Base-by-base conservation (phyloP, 2,113 vertebrate genomes). In the Dipodomys stephensi region DNA sequence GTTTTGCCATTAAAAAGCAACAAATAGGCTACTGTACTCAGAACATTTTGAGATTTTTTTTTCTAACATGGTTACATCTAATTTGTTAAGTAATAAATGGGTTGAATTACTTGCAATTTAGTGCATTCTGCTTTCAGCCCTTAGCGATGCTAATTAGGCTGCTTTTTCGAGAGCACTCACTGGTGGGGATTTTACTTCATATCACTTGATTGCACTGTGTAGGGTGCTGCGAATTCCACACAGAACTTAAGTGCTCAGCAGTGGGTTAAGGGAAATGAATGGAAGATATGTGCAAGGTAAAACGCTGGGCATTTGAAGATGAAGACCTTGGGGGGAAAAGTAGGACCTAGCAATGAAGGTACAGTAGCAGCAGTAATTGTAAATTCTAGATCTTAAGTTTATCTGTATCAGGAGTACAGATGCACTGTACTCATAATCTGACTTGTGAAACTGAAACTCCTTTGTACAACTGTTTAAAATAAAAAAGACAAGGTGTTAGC, bases 91-190 rank as follows among this genome's bases (percentile, higher is more conserved):
- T 72, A 77, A 67, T 25, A 78, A 91, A 68, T 71, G 68, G 44
- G 64, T 68, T 44, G 80, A 92, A 83, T 78, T 76, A 76, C 65
- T 57, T 53, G 82, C 79, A 89, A 92, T 83, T 90, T 27, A 22
- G 46, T 78, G 22, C 20, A 53, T 35, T 94, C 18, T 74, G 65
- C 60, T 94, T 78, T 82, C 11, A 85, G 77, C 5, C 27, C 35
- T 5, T 32, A 67, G 12, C 2, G 27, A 93, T 72, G 46, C 23
- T 87, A 86, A 69, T 32, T 53, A 78, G 73, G 67, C 27, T 64
- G 27, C 62, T 64, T 90, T 84, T 25, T 20, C 32, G 62, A 84
- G 46, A 76, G 71, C 39, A 72, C 1, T 30, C 2, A 30, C 7
- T 60, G 68, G 32, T 23, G 76, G 28, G 57, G 46, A 23, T 92